Base-by-base conservation (phyloP, 35 echinoderm and acorn worm genomes). In the Apostichopus japonicus region DNA sequence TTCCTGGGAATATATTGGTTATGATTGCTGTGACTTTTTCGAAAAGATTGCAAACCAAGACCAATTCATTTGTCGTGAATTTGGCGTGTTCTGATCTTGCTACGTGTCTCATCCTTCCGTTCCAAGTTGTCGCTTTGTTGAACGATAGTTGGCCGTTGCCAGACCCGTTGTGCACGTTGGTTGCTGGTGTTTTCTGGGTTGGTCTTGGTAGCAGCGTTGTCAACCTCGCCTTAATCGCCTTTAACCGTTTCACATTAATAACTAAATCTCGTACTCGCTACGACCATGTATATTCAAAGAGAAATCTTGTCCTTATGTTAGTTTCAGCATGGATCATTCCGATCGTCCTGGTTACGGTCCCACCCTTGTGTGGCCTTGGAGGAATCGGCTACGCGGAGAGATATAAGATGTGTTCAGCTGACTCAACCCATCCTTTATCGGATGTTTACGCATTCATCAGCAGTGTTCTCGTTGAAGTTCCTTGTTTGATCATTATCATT, bases 31-130 rank as follows among this genome's bases (percentile, higher is more conserved):
- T 44, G 33, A 44, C 33, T 44, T 44, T 44, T 3, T 44, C 33
- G 33, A 44, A 44, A 44, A 44, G 33, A 44, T 44, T 44, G 33
- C 95, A 96, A 58, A 96, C 84, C 17, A 84, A 71, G 5, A 94
- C 95, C 63, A 97, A 97, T 62, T 79, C 57, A 59, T 98, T 98
- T 53, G 96, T 98, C 56, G 94, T 98, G 27, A 95, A 93, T 78
- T 78, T 98, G 13, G 92, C 91, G 11, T 51, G 90, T 51, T 88
- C 96, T 19, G 96, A 98, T 83, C 63, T 95, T 2, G 10, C 95
- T 25, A 81, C 90, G 3, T 90, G 91, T 54, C 55, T 93, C 4
- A 57, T 75, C 4, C 27, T 93, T 33, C 92, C 88, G 0, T 93
- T 93, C 24, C 55, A 67, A 58, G 86, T 73, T n/a, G 88, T 91